Evolutionary conservation across 2,888 invertebrate genomes (phyloP).

Genomic region (Tricholauxania praeusta): DNA sequence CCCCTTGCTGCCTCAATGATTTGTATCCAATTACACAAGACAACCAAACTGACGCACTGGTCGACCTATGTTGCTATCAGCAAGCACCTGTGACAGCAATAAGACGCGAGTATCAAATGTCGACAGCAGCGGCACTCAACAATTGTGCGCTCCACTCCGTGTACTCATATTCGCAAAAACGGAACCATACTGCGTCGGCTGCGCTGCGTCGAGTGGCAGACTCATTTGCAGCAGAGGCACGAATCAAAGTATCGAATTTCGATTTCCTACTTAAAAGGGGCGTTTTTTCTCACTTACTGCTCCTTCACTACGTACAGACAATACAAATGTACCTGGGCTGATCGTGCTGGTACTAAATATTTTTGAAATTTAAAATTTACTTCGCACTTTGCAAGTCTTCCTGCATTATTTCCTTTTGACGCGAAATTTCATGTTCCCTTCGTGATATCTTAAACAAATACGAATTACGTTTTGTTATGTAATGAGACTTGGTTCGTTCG

Average conservation of each 20-base stretch:
- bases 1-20: no score
- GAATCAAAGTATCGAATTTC: slow-evolving; percentile 68
- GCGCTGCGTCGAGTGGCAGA: neutral
- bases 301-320: neutral
- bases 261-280: slow-evolving; percentile 56
- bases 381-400: neutral
- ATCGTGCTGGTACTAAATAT: slow-evolving; percentile 2
- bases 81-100: slow-evolving; percentile 27
- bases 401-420: slow-evolving; percentile 13
- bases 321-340: neutral
- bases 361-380: slow-evolving; percentile 13
- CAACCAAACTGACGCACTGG: slow-evolving; percentile 12
- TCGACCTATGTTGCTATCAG: neutral
- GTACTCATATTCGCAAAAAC: neutral
- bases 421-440: slow-evolving; percentile 1
- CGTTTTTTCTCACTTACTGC: neutral
- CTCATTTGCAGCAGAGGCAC: slow-evolving; percentile 53
- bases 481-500: slow-evolving; percentile 24
- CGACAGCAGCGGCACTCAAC: neutral
- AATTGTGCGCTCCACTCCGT: neutral
- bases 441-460: neutral
- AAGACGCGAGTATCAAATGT: neutral
- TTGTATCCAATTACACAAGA: slow-evolving; percentile 24
- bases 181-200: slow-evolving; percentile 26
- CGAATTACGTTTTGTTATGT: slow-evolving; percentile 27